Conservation (phyloP, 2,797 vertebrate genomes). For the Echeneis naucrates region DNA sequence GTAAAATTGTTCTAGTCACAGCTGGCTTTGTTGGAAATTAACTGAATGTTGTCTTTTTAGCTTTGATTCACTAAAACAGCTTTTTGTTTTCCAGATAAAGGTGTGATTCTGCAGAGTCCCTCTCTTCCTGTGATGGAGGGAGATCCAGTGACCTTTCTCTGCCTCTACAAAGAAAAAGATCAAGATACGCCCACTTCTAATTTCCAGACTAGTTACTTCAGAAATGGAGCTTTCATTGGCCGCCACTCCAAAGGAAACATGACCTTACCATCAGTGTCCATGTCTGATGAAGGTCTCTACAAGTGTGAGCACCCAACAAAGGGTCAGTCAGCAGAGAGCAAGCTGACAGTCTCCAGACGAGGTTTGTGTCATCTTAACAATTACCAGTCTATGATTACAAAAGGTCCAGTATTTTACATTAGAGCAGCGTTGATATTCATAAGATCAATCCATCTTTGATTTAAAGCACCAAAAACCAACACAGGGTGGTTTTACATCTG, state of each 20-base stretch:
- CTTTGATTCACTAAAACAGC: rapidly evolving
- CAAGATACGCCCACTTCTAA: rapidly evolving
- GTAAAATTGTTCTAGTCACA: too few relatives aligned
- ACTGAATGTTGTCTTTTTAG: too few relatives aligned
- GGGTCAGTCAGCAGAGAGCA: constrained; percentile 8
- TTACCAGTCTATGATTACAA: too few relatives aligned
- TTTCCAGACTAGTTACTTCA: constrained; percentile 21
- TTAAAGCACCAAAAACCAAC: too few relatives aligned
- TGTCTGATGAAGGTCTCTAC: constrained; percentile 39
- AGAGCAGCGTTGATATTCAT: too few relatives aligned
- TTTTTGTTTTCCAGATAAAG: constrained; percentile 8
- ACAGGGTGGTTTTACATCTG: too few relatives aligned
- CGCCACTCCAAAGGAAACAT: rapidly evolving
- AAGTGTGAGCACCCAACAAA: constrained; percentile 16
- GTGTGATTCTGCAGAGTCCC: constrained; percentile 46
- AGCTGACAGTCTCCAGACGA: not conserved
- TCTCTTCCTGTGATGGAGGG: constrained; percentile 28
- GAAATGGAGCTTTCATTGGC: not conserved
- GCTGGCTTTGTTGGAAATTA: too few relatives aligned
- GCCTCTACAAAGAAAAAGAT: constrained; percentile 14
- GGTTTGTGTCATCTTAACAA: too few relatives aligned
- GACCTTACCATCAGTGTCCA: not conserved
- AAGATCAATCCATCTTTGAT: too few relatives aligned
- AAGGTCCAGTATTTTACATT: too few relatives aligned
- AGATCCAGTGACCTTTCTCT: constrained; percentile 8